Conservation (phyloP, 2,888 invertebrate species). For the Megalurothrips usitatus region DNA sequence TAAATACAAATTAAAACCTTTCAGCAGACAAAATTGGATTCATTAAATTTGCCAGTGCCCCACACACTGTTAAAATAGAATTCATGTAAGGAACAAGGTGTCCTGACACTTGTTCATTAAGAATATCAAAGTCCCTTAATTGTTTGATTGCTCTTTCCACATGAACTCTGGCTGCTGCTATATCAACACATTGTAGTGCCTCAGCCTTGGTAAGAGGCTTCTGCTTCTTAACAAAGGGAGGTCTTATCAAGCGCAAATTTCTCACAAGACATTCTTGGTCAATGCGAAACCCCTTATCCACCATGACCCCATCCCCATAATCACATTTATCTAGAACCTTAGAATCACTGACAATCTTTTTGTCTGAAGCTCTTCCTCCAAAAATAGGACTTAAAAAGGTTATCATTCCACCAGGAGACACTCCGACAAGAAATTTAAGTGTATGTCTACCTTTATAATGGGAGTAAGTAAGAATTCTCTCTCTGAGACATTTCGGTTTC, state of each 20-base stretch:
- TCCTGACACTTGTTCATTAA: neutral
- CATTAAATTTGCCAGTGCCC: neutral
- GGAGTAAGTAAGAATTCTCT: conserved; percentile 28
- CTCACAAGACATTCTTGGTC: conserved; percentile 13
- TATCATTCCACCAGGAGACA: conserved; percentile 31
- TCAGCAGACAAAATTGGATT: neutral
- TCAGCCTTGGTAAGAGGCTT: neutral
- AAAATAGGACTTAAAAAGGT: conserved; percentile 30
- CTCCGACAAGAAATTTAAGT: conserved; percentile 31
- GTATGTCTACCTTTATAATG: conserved; percentile 32
- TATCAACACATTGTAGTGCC: neutral
- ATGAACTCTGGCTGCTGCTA: conserved; percentile 32
- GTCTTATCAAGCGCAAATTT: neutral
- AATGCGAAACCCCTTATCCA: conserved; percentile 30
- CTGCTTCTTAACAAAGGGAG: neutral
- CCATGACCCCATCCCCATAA: conserved; percentile 29
- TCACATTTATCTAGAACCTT: conserved; percentile 29
- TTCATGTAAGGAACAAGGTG: neutral
- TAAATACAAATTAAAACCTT: neutral
- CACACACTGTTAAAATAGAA: neutral
- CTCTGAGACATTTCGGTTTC: conserved; percentile 28
- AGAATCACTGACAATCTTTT: conserved; percentile 28
- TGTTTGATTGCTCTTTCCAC: conserved; percentile 30
- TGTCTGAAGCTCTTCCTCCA: conserved; percentile 29
- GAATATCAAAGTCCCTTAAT: conserved; percentile 30